A percentile compares a stretch with the other conserved stretches of the same genome.
These are phyloP conservation scores for Glossophaga mutica DNA, from an alignment of 2,797 vertebrate genomes.

Conservation along the genomic window DNA sequence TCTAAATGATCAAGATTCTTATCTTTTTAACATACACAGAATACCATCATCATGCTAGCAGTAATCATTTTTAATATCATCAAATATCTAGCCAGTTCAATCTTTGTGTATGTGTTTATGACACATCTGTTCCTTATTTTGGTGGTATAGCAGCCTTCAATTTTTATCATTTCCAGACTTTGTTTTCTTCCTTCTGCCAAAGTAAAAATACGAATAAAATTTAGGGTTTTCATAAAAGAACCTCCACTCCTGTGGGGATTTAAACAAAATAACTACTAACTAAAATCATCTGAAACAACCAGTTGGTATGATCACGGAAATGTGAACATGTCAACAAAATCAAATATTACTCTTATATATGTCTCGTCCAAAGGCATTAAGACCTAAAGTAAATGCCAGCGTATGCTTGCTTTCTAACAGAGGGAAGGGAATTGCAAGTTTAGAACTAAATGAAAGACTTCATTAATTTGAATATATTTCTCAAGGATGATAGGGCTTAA, in stretches of 20 bases:
- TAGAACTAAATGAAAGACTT: slow-evolving; percentile 27
- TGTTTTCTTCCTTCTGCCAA: slow-evolving; percentile 29
- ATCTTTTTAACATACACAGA: not conserved
- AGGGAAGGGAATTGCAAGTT: slow-evolving; percentile 40
- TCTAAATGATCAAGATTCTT: not conserved
- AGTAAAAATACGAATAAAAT: slow-evolving; percentile 49
- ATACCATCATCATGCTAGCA: not conserved
- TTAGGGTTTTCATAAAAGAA: slow-evolving; percentile 32
- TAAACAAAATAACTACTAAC: slow-evolving; percentile 54
- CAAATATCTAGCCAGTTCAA: not conserved
- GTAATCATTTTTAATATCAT: not conserved
- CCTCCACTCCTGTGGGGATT: not conserved
- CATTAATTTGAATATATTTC: slow-evolving; percentile 32
- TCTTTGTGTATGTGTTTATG: not conserved
- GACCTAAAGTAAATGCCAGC: not conserved
- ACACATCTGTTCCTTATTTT: slow-evolving; percentile 37
- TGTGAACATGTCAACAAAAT: slow-evolving; percentile 58
- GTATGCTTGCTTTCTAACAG: not conserved
- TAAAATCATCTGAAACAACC: slow-evolving; percentile 53
- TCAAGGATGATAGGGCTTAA: not conserved
- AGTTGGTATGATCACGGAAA: slow-evolving; percentile 34
- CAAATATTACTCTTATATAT: slow-evolving; percentile 40
- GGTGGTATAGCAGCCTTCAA: not conserved
- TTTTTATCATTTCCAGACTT: slow-evolving; percentile 50
- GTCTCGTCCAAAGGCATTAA: slow-evolving; percentile 26